Conservation (phyloP, 2,888 invertebrate species). For the Podabrus alpinus region DNA sequence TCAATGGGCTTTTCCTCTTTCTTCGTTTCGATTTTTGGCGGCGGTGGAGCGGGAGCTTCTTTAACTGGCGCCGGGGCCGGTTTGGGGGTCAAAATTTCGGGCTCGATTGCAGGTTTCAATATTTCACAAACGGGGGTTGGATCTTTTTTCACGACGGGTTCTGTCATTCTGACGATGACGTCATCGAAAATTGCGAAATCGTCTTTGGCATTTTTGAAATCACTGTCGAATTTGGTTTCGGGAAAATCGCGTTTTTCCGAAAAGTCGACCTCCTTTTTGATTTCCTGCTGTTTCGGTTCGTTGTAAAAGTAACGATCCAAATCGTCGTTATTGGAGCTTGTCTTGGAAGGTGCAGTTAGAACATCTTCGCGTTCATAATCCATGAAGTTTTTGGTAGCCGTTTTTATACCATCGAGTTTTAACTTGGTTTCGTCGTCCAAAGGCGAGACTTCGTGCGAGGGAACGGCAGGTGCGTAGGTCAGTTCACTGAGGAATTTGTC, state of each 20-base stretch:
- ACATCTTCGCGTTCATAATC: conserved; percentile 45
- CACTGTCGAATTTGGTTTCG: conserved; percentile 10
- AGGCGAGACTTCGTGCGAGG: conserved; percentile 34
- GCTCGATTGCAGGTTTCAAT: conserved; percentile 20
- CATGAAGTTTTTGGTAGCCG: conserved; percentile 48
- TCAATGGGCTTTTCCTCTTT: conserved; percentile 35
- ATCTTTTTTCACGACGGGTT: conserved; percentile 21
- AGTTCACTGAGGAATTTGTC: conserved; percentile 48
- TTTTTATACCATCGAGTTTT: conserved; percentile 36
- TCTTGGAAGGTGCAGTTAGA: conserved; percentile 15
- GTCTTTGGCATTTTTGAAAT: conserved; percentile 22
- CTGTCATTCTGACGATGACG: conserved; percentile 1
- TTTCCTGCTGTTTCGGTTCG: conserved; percentile 60
- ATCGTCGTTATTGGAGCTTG: conserved; percentile 44
- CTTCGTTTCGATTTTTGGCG: conserved; percentile 20
- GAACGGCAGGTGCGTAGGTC: conserved; percentile 28
- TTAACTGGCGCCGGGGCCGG: conserved; percentile 17
- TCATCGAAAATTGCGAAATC: conserved; percentile 1
- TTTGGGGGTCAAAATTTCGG: conserved; percentile 32
- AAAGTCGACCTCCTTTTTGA: conserved; percentile 39
- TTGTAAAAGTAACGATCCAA: conserved; percentile 65
- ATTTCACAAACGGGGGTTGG: conserved; percentile 19
- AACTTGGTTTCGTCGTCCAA: conserved; percentile 25
- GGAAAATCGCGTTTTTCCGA: conserved; percentile 20
- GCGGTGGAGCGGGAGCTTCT: conserved; percentile 6